phyloP scores from a whole-genome alignment of 2,888 invertebrate genomes.

The Leptogaster cylindrica region DNA sequence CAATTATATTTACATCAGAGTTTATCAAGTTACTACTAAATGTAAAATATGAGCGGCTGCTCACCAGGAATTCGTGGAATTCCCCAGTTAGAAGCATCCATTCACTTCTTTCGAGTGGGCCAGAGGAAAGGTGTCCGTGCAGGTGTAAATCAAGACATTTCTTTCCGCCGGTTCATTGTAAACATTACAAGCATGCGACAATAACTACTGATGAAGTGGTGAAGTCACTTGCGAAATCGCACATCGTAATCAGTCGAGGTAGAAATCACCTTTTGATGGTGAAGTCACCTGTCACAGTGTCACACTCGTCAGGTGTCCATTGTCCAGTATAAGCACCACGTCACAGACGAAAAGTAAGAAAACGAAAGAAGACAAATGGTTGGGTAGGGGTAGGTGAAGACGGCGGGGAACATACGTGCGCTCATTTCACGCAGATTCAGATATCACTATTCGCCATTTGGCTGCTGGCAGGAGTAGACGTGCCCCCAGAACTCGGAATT shows the following conservation, averaged over 20 bases:
- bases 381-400: not conserved
- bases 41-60: too few species aligned
- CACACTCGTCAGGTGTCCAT: slow-evolving; percentile 2
- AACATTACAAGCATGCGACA: not conserved
- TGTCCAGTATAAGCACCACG: not conserved
- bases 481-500: not conserved
- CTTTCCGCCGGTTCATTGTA: not conserved
- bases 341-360: not conserved
- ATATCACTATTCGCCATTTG: slow-evolving; percentile 16
- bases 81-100: not conserved
- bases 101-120: not conserved
- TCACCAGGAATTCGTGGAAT: too few species aligned
- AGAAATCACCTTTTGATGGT: not conserved
- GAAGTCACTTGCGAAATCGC: slow-evolving; percentile 10
- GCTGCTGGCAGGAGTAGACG: slow-evolving; percentile 27
- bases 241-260: not conserved
- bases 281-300: not conserved
- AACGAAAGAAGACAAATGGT: not conserved
- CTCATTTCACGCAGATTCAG: not conserved
- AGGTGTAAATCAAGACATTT: not conserved
- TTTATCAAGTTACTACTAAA: too few species aligned
- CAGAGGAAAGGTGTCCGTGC: not conserved
- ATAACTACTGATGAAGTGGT: not conserved
- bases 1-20: too few species aligned
- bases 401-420: not conserved